A percentile compares a stretch with the other conserved stretches of the same genome.
These are phyloP conservation scores for Ceramica pisi DNA, from an alignment of 2,888 invertebrate species.

Conservation along the genomic window DNA sequence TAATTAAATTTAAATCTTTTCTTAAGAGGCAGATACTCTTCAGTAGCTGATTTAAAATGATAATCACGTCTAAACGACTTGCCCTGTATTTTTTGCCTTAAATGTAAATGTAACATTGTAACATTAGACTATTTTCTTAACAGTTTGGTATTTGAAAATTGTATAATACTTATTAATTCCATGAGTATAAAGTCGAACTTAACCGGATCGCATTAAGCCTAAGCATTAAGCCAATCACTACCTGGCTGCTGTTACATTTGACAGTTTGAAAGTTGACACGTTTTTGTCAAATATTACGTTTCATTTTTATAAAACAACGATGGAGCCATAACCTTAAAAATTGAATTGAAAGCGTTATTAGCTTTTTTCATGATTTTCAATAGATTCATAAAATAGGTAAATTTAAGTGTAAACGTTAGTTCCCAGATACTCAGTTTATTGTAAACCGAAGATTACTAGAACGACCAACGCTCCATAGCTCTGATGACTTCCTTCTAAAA, in stretches of 20 bases:
- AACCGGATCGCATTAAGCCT: not conserved
- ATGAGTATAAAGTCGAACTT: not conserved
- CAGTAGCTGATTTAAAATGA: too few species aligned
- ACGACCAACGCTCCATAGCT: not conserved
- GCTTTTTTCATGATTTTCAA: not conserved
- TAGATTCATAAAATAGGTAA: not conserved
- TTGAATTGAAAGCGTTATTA: not conserved
- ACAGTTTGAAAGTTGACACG: not conserved
- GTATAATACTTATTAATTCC: not conserved
- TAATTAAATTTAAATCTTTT: too few species aligned
- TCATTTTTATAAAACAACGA: not conserved
- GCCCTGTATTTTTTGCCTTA: too few species aligned
- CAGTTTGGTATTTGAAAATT: too few species aligned
- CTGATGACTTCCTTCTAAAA: not conserved
- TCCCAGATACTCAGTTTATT: not conserved
- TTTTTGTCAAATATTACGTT: not conserved
- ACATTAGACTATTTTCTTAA: too few species aligned
- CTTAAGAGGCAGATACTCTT: too few species aligned
- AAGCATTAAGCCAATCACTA: not conserved
- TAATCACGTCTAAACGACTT: too few species aligned
- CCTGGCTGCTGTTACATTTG: not conserved
- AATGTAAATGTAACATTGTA: too few species aligned
- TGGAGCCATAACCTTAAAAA: too few species aligned
- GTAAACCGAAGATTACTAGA: not conserved
- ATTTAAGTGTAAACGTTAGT: slow-evolving; percentile 69